phyloP scores from a whole-genome alignment of 2,113 vertebrate species.

The Anhinga rufa region DNA sequence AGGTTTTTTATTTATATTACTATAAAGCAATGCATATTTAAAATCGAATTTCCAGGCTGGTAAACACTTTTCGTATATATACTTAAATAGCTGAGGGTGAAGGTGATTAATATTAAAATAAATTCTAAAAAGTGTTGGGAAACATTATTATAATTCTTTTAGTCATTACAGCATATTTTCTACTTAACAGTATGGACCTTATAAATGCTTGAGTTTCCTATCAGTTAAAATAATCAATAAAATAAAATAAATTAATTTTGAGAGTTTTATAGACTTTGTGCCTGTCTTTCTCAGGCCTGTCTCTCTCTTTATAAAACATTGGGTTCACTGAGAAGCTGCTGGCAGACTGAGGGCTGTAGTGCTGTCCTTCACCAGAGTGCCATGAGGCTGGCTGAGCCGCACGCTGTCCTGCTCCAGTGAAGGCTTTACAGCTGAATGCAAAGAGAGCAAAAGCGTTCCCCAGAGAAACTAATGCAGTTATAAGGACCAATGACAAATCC shows the following conservation, averaged over 20 bases:
- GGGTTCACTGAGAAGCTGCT: neutral
- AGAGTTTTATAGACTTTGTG: neutral
- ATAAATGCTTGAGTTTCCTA: constrained; percentile 22
- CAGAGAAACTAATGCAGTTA: neutral
- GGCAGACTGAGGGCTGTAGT: neutral
- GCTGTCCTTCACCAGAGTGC: neutral
- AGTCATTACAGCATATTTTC: neutral
- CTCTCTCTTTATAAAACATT: neutral
- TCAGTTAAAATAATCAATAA: neutral
- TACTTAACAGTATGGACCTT: neutral
- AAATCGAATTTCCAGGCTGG: neutral
- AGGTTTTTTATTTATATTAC: neutral
- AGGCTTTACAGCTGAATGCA: neutral
- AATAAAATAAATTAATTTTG: neutral
- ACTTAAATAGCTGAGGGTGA: neutral
- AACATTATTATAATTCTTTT: neutral
- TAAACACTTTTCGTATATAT: neutral
- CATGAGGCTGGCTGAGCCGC: neutral
- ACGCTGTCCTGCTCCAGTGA: neutral
- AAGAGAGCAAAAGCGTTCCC: neutral
- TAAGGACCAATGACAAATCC: neutral
- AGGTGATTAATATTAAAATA: neutral
- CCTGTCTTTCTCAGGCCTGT: neutral
- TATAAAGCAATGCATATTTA: neutral
- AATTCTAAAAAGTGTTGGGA: neutral